phyloP scores from a whole-genome alignment of 2,888 invertebrate species.

The Eutolmus rufibarbis region DNA sequence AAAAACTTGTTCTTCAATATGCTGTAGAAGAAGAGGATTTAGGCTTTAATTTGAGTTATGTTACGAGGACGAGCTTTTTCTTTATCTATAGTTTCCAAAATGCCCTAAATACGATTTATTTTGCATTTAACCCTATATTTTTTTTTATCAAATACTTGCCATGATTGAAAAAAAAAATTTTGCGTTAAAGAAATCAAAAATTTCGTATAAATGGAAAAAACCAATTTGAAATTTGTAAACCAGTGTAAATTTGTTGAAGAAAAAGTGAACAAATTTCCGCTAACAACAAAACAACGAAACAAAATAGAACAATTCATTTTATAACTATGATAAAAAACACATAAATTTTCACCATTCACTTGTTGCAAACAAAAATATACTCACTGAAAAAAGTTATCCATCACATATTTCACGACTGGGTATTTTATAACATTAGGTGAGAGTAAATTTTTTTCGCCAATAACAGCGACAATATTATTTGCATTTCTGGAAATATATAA shows the following conservation, averaged over 20 bases:
- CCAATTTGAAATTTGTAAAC: neutral
- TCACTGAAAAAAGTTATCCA: slow-evolving; percentile 57
- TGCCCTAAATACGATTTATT: too few species aligned
- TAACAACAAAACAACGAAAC: neutral
- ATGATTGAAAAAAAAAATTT: too few species aligned
- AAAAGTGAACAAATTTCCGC: too few species aligned
- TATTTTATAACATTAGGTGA: slow-evolving; percentile 24
- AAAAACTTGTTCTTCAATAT: too few species aligned
- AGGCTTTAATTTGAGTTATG: too few species aligned
- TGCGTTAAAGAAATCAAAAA: too few species aligned
- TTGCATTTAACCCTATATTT: too few species aligned
- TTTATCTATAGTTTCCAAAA: too few species aligned
- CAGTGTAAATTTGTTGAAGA: neutral
- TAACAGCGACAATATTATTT: slow-evolving; percentile 51
- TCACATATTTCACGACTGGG: slow-evolving; percentile 26
- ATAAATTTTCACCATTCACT: neutral
- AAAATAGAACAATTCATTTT: neutral
- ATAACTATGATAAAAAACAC: neutral
- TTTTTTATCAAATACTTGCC: too few species aligned
- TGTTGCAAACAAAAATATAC: slow-evolving; percentile 42
- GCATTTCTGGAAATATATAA: slow-evolving; percentile 51
- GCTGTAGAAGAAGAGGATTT: too few species aligned
- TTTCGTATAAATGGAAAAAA: too few species aligned
- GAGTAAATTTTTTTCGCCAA: slow-evolving; percentile 51
- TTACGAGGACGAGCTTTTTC: too few species aligned